Base-by-base conservation (phyloP, 1,140 invertebrate genomes). In the Drosophila auraria region DNA sequence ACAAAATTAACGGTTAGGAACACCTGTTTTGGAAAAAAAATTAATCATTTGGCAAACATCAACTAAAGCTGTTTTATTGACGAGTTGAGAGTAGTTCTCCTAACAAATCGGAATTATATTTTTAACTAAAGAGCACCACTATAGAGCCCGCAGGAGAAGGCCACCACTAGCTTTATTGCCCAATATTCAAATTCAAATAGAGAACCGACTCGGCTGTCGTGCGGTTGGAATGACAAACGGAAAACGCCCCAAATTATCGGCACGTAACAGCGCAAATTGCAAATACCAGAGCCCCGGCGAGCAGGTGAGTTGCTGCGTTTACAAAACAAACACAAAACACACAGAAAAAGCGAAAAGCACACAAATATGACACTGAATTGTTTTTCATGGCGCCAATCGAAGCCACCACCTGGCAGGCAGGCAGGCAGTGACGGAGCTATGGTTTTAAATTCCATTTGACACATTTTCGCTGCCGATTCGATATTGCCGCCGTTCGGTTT, bases 321-420 rank as follows among this genome's bases (percentile, higher is more conserved):
- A 58, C 63, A 78, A 80, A 75, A 78, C 81, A 83, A 83, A 80
- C 65, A 89, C 62, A 75, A 78, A 78, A 83, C 80, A 80, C 65
- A 89, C 62, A 62, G 51, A 65, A 40, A 54, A 76, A 59, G 51
- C 57, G 44, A 76, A 57, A 40, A 40, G 49, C 75, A 72, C 83
- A 79, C 74, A 89, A 89, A 81, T 84, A 89, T 89, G 83, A 89
- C 82, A 86, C 74, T 87, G 73, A 87, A 87, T 89, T 89, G 80
- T 89, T 81, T 83, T 89, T 62, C 78, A 72, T 71, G 76, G 73
- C 66, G 23, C 65, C 64, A 81, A 78, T 65, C 66, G 62, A 65
- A 70, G 65, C 65, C 62, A 71, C 64, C 75, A 75, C 64, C 75
- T 62, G 74, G 56, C 51, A 62, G 64, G 44, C 44, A 11, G 33